phyloP scores from a whole-genome alignment of 2,797 vertebrate species.

The Oceanodroma leucorhoa region DNA sequence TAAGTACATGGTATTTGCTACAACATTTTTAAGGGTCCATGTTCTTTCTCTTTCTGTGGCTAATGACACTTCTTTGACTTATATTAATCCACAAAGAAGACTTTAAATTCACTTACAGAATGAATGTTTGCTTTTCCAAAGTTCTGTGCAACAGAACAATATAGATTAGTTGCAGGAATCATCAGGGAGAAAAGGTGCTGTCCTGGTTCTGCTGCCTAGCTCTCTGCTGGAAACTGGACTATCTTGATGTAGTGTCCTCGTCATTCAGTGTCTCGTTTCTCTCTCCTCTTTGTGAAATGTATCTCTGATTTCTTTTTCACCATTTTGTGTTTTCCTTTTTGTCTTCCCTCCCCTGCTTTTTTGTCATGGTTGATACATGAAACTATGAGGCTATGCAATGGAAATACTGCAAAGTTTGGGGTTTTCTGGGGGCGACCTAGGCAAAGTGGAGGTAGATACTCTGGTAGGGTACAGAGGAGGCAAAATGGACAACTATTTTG shows the following conservation, averaged over 20 bases:
- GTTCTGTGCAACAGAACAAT: neutral
- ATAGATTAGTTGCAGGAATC: neutral
- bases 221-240: neutral
- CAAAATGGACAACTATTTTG: neutral
- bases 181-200: neutral
- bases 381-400: neutral
- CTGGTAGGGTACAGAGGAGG: neutral
- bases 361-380: neutral
- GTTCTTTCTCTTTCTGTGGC: neutral
- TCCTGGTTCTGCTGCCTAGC: neutral
- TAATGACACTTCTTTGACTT: neutral
- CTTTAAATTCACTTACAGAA: neutral
- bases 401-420: neutral
- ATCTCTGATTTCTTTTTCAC: neutral
- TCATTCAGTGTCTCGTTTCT: neutral
- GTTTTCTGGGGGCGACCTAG: neutral
- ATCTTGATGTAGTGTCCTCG: fast-evolving
- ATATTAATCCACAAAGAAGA: neutral
- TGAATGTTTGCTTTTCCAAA: neutral
- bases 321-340: neutral
- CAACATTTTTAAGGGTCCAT: neutral
- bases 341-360: neutral
- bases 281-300: neutral
- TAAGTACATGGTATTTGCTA: conserved; percentile 5
- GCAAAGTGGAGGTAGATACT: neutral